These are phyloP conservation scores for Glyphotaelius pellucidus DNA, from an alignment of 2,888 invertebrate species.

Conservation along the genomic window DNA sequence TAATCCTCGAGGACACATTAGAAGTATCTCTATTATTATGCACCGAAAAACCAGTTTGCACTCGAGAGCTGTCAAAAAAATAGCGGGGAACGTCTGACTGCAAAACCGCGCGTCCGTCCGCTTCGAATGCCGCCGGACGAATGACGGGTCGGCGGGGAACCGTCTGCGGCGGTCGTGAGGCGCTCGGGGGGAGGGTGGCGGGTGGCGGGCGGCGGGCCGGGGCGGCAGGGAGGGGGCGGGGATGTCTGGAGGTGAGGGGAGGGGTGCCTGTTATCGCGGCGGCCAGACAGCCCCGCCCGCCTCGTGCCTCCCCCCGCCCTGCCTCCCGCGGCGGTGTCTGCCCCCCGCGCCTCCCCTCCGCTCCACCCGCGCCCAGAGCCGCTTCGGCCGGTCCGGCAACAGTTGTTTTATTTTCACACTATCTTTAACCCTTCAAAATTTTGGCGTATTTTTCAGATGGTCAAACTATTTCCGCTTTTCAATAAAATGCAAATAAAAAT, in stretches of 20 bases:
- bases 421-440: too few relatives aligned
- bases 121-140: conserved; percentile 46
- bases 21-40: conserved; percentile 18
- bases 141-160: conserved; percentile 70
- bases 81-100: conserved; percentile 3
- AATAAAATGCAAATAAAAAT: too few relatives aligned
- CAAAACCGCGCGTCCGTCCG: conserved; percentile 34
- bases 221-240: conserved; percentile 73
- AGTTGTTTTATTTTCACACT: conserved; percentile 67
- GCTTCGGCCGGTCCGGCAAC: conserved; percentile 69
- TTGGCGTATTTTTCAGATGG: too few relatives aligned
- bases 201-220: conserved; percentile 67
- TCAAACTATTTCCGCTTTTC: too few relatives aligned
- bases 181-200: conserved; percentile 71
- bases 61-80: conserved; percentile 45
- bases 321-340: conserved; percentile 67
- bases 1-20: conserved; percentile 18
- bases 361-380: conserved; percentile 75
- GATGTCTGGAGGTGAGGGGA: conserved; percentile 71
- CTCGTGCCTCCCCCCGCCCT: conserved; percentile 75
- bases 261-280: conserved; percentile 74
- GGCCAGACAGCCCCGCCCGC: conserved; percentile 77
- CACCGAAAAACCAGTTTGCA: conserved; percentile 44
- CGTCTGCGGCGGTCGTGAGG: conserved; percentile 69
- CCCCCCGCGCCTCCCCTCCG: conserved; percentile 72